phyloP scores from a whole-genome alignment of 2,797 vertebrate species.

The Sphenopsis melanotis region DNA sequence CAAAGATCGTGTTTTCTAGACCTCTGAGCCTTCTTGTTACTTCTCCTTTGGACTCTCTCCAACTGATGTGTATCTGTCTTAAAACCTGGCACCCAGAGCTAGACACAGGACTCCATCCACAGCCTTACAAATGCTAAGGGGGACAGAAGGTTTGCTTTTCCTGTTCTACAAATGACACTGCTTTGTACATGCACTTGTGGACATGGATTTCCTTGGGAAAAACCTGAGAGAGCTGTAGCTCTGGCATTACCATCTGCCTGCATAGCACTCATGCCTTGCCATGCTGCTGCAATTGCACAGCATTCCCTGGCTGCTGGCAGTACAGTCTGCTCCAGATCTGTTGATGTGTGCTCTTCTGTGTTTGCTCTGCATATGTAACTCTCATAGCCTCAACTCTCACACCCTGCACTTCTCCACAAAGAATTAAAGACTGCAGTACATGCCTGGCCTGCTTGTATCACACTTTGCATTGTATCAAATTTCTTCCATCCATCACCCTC shows the following conservation, averaged over 20 bases:
- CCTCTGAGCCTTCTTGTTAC: neutral
- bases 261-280: neutral
- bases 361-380: neutral
- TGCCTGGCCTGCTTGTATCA: neutral
- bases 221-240: neutral
- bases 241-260: neutral
- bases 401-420: neutral
- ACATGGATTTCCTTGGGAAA: neutral
- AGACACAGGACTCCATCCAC: neutral
- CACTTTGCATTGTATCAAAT: neutral
- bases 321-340: neutral
- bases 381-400: neutral
- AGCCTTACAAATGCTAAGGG: neutral
- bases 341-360: neutral
- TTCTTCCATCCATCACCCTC: neutral
- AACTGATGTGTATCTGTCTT: neutral
- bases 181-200: neutral
- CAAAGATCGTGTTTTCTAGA: neutral
- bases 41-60: conserved; percentile 21
- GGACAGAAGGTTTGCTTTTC: neutral
- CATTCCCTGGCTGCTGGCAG: neutral
- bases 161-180: neutral
- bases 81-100: neutral
- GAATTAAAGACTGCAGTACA: neutral
- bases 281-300: neutral